A percentile compares a stretch with the other conserved stretches of the same genome.
phyloP scores from a whole-genome alignment of 1,140 invertebrate species.

The Drosophila nebulosa region DNA sequence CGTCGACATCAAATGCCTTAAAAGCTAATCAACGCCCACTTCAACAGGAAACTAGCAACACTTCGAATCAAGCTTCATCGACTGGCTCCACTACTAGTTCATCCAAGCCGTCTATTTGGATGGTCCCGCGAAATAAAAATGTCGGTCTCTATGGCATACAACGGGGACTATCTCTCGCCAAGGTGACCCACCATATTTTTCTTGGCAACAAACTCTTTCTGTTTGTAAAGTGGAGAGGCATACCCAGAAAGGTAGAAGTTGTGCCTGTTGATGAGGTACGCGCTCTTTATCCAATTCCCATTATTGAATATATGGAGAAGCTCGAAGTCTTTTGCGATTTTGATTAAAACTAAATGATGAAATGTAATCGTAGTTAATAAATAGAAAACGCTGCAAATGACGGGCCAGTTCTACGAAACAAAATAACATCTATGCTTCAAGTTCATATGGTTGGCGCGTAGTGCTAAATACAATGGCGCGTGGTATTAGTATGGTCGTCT shows the following conservation, averaged over 20 bases:
- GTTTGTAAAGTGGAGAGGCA: not conserved
- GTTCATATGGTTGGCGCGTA: no score
- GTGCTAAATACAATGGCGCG: no score
- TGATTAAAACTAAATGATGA: not conserved
- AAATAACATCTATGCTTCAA: no score
- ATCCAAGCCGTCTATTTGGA: not conserved
- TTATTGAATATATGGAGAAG: not conserved
- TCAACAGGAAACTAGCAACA: no score
- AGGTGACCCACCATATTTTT: not conserved
- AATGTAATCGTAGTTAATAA: no score
- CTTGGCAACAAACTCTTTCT: not conserved
- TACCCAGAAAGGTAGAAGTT: not conserved
- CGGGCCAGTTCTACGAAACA: no score
- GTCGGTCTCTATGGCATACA: not conserved
- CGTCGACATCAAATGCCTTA: no score
- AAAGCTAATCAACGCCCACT: no score
- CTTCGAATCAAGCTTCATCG: no score
- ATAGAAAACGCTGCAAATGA: no score
- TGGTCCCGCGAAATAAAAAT: not conserved
- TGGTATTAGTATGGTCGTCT: no score
- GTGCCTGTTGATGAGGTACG: not conserved
- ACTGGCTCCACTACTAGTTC: no score
- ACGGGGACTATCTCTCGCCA: not conserved
- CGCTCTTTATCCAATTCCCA: not conserved
- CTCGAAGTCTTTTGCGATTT: not conserved